Base-by-base conservation (phyloP, 2,797 vertebrate genomes). In the Scolopax rusticola region DNA sequence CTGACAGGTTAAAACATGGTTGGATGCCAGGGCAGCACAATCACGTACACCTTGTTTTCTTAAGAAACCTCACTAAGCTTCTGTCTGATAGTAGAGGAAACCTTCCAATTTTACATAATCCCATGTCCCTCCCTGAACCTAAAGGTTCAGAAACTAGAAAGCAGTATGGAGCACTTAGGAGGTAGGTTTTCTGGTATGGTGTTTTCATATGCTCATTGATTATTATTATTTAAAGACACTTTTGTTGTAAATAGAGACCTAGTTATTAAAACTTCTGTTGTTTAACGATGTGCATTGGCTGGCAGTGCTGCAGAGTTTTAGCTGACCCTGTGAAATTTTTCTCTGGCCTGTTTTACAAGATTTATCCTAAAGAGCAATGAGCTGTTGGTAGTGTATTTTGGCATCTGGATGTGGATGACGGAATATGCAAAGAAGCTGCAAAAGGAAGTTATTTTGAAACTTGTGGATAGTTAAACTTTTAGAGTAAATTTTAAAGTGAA, bases 381-480 rank as follows among this genome's bases (percentile, higher is more conserved):
- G 56, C 28, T 90, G 70, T 51, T 87, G 57, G 80, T 84, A 75
- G 71, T 93, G 73, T 96, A 40, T 95, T 97, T 96, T 96, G 73
- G 50, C 92, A 74, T 63, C 38, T 78, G 80, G 51, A 78, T 86
- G 57, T 77, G 60, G 57, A 87, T 93, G 63, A 70, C 1, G 5
- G 93, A 60, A 80, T 84, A 59, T 53, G 48, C 38, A 85, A 91
- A 94, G 78, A 92, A 96, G 84, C 50, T 94, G 73, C 56, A 87
- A 57, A 64, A 87, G 80, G 64, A 89, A 94, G 64, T 91, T 69
- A 38, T 43, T 92, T 91, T 87, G 82, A 92, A 96, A 75, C 80
- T 61, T 41, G 12, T 70, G 33, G 54, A 45, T 95, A 48, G 74
- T 78, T 93, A 77, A 87, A 76, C 70, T 93, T 93, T 40, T 41